Percentiles rank a stretch among this genome's conserved stretches.
Conservation (phyloP, 2,888 invertebrate genomes). For the Ptycholaimellus sp. region DNA sequence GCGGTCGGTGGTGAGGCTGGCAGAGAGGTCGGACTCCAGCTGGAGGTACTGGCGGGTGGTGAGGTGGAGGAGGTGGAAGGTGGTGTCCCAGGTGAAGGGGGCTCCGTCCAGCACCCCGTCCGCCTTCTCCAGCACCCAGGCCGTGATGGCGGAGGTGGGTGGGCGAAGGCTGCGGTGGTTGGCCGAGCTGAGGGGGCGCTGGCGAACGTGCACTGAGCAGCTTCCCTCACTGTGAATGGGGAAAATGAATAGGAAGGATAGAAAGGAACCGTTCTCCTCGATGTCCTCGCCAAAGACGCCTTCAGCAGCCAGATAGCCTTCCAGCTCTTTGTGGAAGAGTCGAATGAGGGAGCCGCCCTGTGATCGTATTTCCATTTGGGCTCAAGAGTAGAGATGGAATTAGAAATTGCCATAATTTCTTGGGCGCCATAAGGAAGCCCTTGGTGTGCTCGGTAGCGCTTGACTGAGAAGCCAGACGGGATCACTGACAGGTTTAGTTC, state of each 20-base stretch:
- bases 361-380: too few species aligned
- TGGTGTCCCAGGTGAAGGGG: neutral
- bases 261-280: neutral
- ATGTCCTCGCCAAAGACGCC: neutral
- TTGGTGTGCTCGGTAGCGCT: too few species aligned
- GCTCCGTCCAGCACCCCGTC: neutral
- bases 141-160: neutral
- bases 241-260: neutral
- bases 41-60: neutral
- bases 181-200: neutral
- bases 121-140: neutral
- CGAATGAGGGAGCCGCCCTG: too few species aligned
- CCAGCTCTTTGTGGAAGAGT: neutral
- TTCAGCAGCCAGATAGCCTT: neutral
- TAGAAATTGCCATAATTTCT: too few species aligned
- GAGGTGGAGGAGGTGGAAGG: neutral
- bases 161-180: neutral
- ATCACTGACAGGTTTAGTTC: too few species aligned
- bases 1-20: neutral
- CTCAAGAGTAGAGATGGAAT: too few species aligned
- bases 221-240: too few species aligned
- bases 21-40: neutral
- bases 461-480: too few species aligned
- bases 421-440: too few species aligned
- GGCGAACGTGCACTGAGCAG: neutral